Evolutionary conservation across 2,113 vertebrate species (phyloP).

Genomic region (Heterotis niloticus): DNA sequence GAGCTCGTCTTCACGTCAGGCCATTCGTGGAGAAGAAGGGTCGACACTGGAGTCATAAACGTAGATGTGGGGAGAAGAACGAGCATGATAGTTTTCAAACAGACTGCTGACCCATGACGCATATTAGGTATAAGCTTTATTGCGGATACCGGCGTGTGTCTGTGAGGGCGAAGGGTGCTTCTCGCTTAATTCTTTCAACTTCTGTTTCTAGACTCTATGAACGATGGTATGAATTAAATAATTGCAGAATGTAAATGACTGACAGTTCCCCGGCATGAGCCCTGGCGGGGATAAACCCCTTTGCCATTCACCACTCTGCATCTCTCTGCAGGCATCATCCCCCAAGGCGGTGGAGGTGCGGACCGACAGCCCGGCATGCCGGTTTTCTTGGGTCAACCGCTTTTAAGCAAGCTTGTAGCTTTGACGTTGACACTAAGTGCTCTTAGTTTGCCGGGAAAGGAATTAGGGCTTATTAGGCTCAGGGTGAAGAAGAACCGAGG

Average conservation of each 20-base stretch:
- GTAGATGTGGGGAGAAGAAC: neutral
- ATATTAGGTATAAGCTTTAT: neutral
- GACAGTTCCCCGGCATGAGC: neutral
- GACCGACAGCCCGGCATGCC: neutral
- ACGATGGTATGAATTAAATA: neutral
- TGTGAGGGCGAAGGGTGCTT: no score
- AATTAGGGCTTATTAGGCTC: constrained; percentile 39
- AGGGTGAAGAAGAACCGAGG: constrained; percentile 34
- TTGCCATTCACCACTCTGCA: neutral
- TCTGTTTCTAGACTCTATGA: no score
- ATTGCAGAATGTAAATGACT: neutral
- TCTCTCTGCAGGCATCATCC: neutral
- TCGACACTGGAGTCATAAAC: neutral
- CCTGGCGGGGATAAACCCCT: neutral
- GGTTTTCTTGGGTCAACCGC: constrained; percentile 29
- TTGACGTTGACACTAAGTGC: constrained; percentile 44
- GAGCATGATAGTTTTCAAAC: no score
- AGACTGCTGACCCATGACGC: no score
- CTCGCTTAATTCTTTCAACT: no score
- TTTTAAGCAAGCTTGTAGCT: constrained; percentile 32
- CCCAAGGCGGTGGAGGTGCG: neutral
- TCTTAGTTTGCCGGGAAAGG: constrained; percentile 42
- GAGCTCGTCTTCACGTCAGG: neutral
- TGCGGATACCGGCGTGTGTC: neutral
- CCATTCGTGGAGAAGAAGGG: neutral